Base-by-base conservation (phyloP, 1,140 invertebrate species). In the Dinoponera quadriceps region DNA sequence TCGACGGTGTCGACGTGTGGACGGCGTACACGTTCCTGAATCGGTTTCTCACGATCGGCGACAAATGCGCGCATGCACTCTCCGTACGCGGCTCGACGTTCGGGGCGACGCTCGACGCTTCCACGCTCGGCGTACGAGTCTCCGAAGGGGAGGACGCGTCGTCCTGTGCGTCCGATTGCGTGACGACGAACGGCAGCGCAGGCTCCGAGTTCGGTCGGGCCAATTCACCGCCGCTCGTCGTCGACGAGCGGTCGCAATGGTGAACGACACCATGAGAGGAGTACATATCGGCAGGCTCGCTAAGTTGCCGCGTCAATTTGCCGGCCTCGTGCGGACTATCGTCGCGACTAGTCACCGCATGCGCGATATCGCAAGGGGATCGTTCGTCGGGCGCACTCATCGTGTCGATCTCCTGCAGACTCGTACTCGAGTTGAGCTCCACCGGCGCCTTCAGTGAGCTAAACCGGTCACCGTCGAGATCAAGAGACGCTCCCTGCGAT, bases 1-100 rank as follows among this genome's bases (percentile, higher is more conserved):
- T 92, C 2, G 93, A 93, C 1, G 94, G 94, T 2, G 94, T 94
- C 4, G 94, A 94, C 0, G 94, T 94, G 60, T 93, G 92, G 5
- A 92, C 92, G n/a, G 87, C 87, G 57, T 91, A 90, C 16, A 90
- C 80, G 74, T 85, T 91, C 65, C 89, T 88, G 20, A 90, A 82
- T 84, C 90, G 89, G 66, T 85, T 92, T 71, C 89, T 92, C 5
- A 90, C 83, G 3, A 83, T 73, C 2, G 91, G 88, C 18, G 92
- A 92, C 0, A 80, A 57, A 59, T 85, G 60, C 11, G 69, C 54
- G 13, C 81, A 85, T 66, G 88, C 72, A 55, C 33, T 85, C n/a
- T 88, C 86, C 11, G 13, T 22, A 5, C 80, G 60, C 1, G 80
- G 74, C 54, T 89, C 88, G 5, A 55, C 38, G 13, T 66, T 86